These are phyloP conservation scores for Gobio gobio DNA, from an alignment of 2,113 vertebrate genomes.

Conservation along the genomic window DNA sequence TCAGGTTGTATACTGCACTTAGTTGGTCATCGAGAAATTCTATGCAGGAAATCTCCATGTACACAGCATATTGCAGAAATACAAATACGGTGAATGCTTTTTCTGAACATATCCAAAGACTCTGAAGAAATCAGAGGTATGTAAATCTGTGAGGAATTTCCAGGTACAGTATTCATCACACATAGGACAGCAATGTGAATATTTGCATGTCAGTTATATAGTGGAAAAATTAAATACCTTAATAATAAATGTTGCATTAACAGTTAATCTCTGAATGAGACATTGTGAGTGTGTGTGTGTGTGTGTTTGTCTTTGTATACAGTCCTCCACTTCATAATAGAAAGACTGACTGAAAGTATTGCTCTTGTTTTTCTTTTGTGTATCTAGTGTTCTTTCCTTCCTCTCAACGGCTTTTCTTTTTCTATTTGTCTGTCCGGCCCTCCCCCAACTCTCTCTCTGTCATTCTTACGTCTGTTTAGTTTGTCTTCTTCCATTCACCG, in stretches of 20 bases:
- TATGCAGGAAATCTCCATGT: no score
- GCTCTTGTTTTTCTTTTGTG: slow-evolving; percentile 30
- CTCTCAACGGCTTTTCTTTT: slow-evolving; percentile 61
- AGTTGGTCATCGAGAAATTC: not conserved
- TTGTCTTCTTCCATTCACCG: slow-evolving; percentile 32
- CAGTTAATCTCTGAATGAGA: not conserved
- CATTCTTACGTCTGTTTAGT: slow-evolving; percentile 1
- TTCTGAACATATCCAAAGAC: not conserved
- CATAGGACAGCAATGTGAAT: not conserved
- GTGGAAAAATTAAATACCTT: not conserved
- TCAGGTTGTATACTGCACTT: not conserved
- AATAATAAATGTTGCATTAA: not conserved
- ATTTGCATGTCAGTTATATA: not conserved
- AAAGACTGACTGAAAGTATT: slow-evolving; percentile 10
- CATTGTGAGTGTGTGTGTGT: not conserved
- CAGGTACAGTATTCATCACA: not conserved
- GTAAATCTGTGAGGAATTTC: not conserved
- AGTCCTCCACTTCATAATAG: slow-evolving; percentile 5
- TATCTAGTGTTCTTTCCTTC: slow-evolving; percentile 20
- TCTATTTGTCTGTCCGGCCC: slow-evolving; percentile 64
- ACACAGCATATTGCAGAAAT: no score
- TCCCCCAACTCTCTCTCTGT: slow-evolving; percentile 53
- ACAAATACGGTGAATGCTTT: no score
- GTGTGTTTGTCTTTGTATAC: not conserved
- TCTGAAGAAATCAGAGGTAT: not conserved